Percentiles rank a stretch among this genome's conserved stretches.
Conservation (phyloP, 2,888 invertebrate species). For the Sinhomidia bicolor region DNA sequence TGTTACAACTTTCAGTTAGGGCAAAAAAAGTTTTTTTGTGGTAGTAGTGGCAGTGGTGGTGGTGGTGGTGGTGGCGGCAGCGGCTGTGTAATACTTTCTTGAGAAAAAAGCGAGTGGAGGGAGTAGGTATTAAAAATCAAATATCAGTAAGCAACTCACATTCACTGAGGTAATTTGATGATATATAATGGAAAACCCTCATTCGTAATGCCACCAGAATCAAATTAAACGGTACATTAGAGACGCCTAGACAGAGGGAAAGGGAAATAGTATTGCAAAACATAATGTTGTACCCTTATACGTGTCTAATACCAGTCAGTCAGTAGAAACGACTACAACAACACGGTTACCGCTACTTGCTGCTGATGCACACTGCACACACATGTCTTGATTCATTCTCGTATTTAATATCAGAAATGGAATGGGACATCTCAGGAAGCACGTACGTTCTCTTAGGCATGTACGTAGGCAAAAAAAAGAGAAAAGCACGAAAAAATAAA, state of each 20-base stretch:
- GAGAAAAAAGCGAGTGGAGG: neutral
- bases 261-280: neutral
- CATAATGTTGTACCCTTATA: neutral
- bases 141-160: slow-evolving; percentile 42
- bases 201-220: slow-evolving; percentile 45
- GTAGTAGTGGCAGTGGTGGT: too few species aligned
- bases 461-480: neutral
- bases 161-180: slow-evolving; percentile 43
- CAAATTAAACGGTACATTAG: slow-evolving; percentile 52
- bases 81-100: neutral
- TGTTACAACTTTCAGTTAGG: neutral
- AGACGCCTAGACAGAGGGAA: slow-evolving; percentile 1
- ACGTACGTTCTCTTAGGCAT: neutral
- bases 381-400: slow-evolving; percentile 45
- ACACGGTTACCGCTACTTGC: too few species aligned
- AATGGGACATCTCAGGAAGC: slow-evolving; percentile 56
- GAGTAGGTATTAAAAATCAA: slow-evolving; percentile 16
- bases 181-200: slow-evolving; percentile 38
- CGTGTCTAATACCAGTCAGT: neutral
- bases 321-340: too few species aligned
- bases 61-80: too few species aligned
- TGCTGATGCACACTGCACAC: neutral
- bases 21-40: neutral
- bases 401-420: slow-evolving; percentile 48
- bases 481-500: slow-evolving; percentile 45